A percentile compares a stretch with the other conserved stretches of the same genome.
Evolutionary conservation across 2,888 invertebrate genomes (phyloP).

Genomic region (Himalopsyche kuldschensis): DNA sequence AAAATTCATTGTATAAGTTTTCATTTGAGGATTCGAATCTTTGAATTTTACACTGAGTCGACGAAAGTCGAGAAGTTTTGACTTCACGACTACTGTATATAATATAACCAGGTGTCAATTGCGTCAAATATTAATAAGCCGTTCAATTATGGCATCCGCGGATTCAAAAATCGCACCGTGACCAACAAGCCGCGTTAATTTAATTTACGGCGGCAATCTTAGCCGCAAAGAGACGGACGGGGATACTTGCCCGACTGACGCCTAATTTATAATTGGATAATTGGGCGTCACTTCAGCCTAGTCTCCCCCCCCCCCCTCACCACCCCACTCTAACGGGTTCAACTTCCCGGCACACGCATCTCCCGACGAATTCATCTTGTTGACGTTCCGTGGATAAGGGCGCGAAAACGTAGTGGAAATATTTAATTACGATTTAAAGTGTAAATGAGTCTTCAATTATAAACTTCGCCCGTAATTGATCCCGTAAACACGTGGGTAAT

Average conservation of each 20-base stretch:
- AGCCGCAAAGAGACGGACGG: background rate
- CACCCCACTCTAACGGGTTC: background rate
- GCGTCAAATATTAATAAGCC: background rate
- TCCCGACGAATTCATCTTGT: background rate
- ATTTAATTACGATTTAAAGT: background rate
- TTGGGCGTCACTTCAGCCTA: constrained; percentile 1
- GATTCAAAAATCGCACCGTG: background rate
- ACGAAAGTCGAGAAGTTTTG: too few species aligned
- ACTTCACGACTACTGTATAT: too few species aligned
- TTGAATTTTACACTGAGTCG: too few species aligned
- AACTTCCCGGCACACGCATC: background rate
- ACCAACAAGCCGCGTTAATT: constrained; percentile 1
- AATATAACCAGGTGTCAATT: background rate
- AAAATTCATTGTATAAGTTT: too few species aligned
- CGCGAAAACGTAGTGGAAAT: background rate
- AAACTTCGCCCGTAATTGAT: too few species aligned
- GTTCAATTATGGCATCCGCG: background rate
- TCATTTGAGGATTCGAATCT: too few species aligned
- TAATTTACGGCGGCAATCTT: constrained; percentile 3
- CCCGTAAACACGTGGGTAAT: too few species aligned
- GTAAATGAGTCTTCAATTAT: background rate
- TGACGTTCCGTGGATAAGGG: background rate
- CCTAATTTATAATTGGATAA: constrained; percentile 2
- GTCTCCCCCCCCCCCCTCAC: background rate
- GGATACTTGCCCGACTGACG: background rate